phyloP scores from a whole-genome alignment of 2,888 invertebrate species.

The Leptopilina myrica region DNA sequence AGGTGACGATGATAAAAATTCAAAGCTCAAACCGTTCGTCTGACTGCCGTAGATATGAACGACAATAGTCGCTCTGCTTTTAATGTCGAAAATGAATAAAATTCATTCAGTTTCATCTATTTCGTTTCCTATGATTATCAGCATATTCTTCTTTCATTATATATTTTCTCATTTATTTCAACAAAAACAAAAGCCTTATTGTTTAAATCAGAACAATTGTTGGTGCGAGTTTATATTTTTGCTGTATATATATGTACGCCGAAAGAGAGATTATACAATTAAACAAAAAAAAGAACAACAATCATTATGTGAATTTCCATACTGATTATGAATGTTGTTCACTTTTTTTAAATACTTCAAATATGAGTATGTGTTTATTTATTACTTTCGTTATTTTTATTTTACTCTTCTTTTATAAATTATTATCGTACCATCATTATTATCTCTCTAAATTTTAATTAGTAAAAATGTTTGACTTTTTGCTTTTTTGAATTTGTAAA shows the following conservation, averaged over 20 bases:
- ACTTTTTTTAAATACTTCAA: too few species aligned
- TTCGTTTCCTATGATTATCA: slow-evolving; percentile 15
- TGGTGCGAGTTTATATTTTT: background rate
- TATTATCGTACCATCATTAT: too few species aligned
- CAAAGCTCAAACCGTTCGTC: slow-evolving; percentile 56
- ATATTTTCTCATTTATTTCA: slow-evolving; percentile 22
- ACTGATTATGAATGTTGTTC: too few species aligned
- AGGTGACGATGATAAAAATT: slow-evolving; percentile 66
- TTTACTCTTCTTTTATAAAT: too few species aligned
- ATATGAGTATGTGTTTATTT: too few species aligned
- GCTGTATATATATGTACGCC: background rate
- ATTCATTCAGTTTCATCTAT: slow-evolving; percentile 7
- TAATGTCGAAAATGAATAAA: slow-evolving; percentile 15
- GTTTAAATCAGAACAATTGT: slow-evolving; percentile 1
- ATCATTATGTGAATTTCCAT: too few species aligned
- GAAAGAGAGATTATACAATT: background rate
- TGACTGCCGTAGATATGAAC: slow-evolving; percentile 53
- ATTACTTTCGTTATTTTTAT: too few species aligned
- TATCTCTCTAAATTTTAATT: too few species aligned
- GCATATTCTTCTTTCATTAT: slow-evolving; percentile 16
- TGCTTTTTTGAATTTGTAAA: too few species aligned
- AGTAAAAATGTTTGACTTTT: too few species aligned
- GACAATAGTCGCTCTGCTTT: slow-evolving; percentile 37
- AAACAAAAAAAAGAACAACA: background rate
- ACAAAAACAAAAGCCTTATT: background rate